Base-by-base conservation (phyloP, 2,797 vertebrate genomes). In the Halcyon leucocephala region DNA sequence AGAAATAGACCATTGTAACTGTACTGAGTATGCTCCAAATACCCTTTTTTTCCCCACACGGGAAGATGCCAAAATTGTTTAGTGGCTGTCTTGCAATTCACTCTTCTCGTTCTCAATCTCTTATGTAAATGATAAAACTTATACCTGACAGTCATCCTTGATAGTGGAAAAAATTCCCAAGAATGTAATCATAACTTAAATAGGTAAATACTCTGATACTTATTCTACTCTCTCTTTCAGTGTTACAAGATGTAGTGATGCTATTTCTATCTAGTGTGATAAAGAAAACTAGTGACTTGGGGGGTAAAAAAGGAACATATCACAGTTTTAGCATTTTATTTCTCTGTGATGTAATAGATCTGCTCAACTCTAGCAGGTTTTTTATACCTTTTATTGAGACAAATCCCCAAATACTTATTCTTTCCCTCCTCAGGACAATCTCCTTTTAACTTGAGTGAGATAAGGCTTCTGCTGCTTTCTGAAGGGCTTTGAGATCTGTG, bases 401-500 rank as follows among this genome's bases (percentile, higher is more conserved):
- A 93, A 91, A 94, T 94, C 41, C 74, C n/a, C 28, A 69, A 89
- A 82, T 89, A 57, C 51, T 60, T 70, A 48, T 85, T 82, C 69
- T 77, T 80, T 81, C 28, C 57, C 87, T 96, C 37, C 44, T 91
- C 24, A 13, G 77, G 54, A 94, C 81, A 87, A 84, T 82, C 77
- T 90, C 25, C 46, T 88, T 91, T 95, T 82, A 92, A 82, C 70
- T 95, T 86, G 55, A 91, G 13, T 31, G 51, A 82, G 74, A 73
- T 87, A 80, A 85, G 79, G 52, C 67, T 90, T 93, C 78, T n/a
- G 12, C 21, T 93, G 48, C 90, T 85, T 89, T 90, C 81, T 77
- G 41, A 90, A 80, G 29, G 86, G 39, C 60, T 91, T 81, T 39
- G 62, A 94, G 66, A 74, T 70, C 35, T 90, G 3, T 57, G 31